Evolutionary conservation across 2,113 vertebrate species (phyloP).

Genomic region (Hippolais icterina): DNA sequence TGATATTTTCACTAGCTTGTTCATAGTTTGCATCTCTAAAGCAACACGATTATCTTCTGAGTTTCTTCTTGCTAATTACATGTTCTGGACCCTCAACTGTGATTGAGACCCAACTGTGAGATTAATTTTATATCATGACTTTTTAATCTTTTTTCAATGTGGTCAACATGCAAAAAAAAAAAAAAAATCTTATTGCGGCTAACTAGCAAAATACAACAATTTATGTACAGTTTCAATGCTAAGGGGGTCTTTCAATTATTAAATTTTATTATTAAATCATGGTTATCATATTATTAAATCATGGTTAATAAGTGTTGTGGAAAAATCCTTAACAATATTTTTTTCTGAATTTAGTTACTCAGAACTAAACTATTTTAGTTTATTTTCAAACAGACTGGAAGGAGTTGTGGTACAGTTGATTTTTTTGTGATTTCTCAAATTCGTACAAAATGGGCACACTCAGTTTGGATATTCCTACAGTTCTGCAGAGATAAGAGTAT

Average conservation of each 20-base stretch:
- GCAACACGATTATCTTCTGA: background rate
- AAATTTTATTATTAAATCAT: too few species aligned
- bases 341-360: background rate
- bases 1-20: background rate
- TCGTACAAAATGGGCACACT: background rate
- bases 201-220: background rate
- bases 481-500: background rate
- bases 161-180: background rate
- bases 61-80: background rate
- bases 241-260: background rate
- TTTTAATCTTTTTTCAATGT: background rate
- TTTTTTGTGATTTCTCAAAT: background rate
- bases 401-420: background rate
- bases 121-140: background rate
- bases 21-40: background rate
- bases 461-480: rapidly evolving
- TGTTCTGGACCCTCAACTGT: background rate
- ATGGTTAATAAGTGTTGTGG: background rate
- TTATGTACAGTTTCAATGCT: background rate
- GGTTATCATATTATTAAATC: background rate
- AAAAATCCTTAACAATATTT: background rate
- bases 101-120: background rate
- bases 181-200: background rate
- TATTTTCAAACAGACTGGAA: background rate
- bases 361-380: background rate